These are phyloP conservation scores for Ptyas mucosa DNA, from an alignment of 2,113 vertebrate genomes.

Conservation along the genomic window DNA sequence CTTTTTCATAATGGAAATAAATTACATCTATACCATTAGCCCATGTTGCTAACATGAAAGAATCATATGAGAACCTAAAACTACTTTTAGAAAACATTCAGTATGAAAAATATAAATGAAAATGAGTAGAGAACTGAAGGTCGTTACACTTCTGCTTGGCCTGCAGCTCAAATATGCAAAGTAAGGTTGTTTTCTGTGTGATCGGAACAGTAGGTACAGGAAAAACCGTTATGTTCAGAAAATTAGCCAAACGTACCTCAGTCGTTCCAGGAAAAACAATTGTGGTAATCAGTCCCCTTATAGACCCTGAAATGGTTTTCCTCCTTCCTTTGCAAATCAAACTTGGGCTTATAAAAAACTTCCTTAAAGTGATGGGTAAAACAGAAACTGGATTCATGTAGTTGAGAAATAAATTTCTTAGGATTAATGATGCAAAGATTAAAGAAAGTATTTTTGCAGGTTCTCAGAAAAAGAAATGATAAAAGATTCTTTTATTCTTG, in stretches of 20 bases:
- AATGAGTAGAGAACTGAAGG: neutral
- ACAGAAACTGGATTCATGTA: neutral
- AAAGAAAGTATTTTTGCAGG: neutral
- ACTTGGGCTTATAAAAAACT: neutral
- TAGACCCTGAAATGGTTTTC: neutral
- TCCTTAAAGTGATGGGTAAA: neutral
- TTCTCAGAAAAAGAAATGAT: neutral
- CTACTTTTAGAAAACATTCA: neutral
- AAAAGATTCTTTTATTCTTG: neutral
- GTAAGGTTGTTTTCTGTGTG: neutral
- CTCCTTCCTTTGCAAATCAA: neutral
- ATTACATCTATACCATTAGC: neutral
- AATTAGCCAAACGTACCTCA: neutral
- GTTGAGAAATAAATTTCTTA: neutral
- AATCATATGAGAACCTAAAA: neutral
- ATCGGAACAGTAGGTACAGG: neutral
- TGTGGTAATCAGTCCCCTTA: neutral
- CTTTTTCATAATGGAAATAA: neutral
- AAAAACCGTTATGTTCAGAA: neutral
- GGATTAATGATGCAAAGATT: neutral
- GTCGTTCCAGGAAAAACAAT: neutral
- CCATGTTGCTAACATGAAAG: neutral
- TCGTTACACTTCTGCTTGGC: neutral
- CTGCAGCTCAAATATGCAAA: neutral
- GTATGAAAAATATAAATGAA: neutral